These are phyloP conservation scores for Caerostris darwini DNA, from an alignment of 1,140 invertebrate species.

Conservation along the genomic window DNA sequence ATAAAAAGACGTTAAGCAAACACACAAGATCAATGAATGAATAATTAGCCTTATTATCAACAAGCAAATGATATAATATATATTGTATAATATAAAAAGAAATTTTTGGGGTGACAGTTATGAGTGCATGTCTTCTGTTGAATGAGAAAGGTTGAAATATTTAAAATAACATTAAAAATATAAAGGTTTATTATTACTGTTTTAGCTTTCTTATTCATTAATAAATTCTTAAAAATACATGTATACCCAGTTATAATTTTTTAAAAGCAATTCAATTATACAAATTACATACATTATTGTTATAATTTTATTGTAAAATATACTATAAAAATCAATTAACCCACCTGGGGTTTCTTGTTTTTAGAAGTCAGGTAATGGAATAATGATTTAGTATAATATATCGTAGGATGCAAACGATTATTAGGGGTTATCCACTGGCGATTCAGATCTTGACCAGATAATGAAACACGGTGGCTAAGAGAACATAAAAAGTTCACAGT, in stretches of 20 bases:
- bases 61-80: too few species aligned
- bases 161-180: too few species aligned
- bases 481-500: constrained; percentile 42
- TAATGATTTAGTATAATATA: constrained; percentile 90
- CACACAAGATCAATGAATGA: too few species aligned
- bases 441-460: constrained; percentile 94
- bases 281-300: background rate
- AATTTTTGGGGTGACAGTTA: too few species aligned
- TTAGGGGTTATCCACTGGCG: constrained; percentile 91
- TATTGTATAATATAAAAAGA: too few species aligned
- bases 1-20: too few species aligned
- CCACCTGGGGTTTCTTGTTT: constrained; percentile 68
- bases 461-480: constrained; percentile 92
- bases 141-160: too few species aligned
- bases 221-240: background rate
- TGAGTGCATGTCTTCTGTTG: too few species aligned
- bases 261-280: background rate
- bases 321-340: background rate
- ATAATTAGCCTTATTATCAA: too few species aligned
- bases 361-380: constrained; percentile 82
- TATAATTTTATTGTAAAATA: background rate
- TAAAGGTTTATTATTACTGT: too few species aligned
- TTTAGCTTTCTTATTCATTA: too few species aligned
- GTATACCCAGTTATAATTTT: background rate
- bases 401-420: constrained; percentile 89